phyloP scores from a whole-genome alignment of 2,797 vertebrate genomes.

The Danionella dracula region DNA sequence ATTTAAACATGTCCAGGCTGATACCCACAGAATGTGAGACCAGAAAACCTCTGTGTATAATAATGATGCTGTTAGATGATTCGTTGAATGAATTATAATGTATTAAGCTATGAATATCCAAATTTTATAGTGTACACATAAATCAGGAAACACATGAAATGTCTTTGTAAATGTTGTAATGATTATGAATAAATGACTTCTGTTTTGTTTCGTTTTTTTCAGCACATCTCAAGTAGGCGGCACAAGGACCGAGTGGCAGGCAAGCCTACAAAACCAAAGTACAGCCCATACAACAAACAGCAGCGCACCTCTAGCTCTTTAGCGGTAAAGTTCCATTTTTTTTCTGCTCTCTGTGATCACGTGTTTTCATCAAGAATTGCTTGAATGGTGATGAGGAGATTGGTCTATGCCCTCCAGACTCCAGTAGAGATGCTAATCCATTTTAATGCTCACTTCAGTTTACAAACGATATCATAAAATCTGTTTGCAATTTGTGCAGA shows the following conservation, averaged over 20 bases:
- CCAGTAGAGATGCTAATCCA: constrained; percentile 1
- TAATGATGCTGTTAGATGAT: no score
- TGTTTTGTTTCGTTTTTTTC: constrained; percentile 17
- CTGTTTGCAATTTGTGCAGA: neutral
- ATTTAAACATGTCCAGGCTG: no score
- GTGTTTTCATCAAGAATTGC: constrained; percentile 31
- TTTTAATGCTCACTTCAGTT: neutral
- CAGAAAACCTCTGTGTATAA: no score
- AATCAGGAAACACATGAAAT: no score
- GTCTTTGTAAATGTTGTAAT: no score
- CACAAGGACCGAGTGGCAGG: constrained; percentile 96
- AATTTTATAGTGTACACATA: no score
- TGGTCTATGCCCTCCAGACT: constrained; percentile 10
- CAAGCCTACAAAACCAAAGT: constrained; percentile 95
- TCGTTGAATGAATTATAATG: no score
- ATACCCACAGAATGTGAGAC: no score
- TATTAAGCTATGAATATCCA: no score
- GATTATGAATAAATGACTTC: no score
- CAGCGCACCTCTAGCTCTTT: constrained; percentile 80
- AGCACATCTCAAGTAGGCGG: constrained; percentile 98
- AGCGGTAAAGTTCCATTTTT: constrained; percentile 71
- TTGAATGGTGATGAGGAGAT: constrained; percentile 12
- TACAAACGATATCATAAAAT: neutral
- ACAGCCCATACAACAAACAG: constrained; percentile 94
- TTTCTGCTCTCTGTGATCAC: constrained; percentile 34